Evolutionary conservation across 2,888 invertebrate species (phyloP).

Genomic region (Sacculina carcini): DNA sequence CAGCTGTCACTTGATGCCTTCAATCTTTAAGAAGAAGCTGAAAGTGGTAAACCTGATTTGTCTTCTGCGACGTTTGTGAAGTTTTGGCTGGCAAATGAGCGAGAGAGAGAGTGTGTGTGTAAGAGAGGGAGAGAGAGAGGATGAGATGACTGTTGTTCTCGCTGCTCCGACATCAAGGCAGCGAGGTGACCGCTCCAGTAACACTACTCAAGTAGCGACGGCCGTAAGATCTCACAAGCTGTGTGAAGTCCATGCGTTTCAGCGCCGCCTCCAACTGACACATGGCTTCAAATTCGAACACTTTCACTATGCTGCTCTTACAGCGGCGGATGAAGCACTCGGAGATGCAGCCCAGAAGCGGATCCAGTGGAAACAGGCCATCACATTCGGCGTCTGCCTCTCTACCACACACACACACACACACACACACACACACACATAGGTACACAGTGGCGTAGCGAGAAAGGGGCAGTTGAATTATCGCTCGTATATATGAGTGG

Average conservation of each 20-base stretch:
- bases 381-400: background rate
- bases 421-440: too few relatives aligned
- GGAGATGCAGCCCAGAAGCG: background rate
- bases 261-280: conserved; percentile 1
- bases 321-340: background rate
- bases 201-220: background rate
- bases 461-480: background rate
- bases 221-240: background rate
- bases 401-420: too few relatives aligned
- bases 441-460: too few relatives aligned
- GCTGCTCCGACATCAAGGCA: too few relatives aligned
- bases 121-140: too few relatives aligned
- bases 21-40: too few relatives aligned
- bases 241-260: background rate
- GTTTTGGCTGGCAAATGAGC: too few relatives aligned
- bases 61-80: too few relatives aligned
- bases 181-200: background rate
- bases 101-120: too few relatives aligned
- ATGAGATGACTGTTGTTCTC: too few relatives aligned
- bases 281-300: conserved; percentile 1
- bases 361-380: background rate
- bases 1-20: too few relatives aligned
- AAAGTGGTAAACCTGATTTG: too few relatives aligned
- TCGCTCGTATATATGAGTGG: background rate
- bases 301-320: conserved; percentile 1